Base-by-base conservation (phyloP, 2,888 invertebrate species). In the Disparrhopalites patrizii region DNA sequence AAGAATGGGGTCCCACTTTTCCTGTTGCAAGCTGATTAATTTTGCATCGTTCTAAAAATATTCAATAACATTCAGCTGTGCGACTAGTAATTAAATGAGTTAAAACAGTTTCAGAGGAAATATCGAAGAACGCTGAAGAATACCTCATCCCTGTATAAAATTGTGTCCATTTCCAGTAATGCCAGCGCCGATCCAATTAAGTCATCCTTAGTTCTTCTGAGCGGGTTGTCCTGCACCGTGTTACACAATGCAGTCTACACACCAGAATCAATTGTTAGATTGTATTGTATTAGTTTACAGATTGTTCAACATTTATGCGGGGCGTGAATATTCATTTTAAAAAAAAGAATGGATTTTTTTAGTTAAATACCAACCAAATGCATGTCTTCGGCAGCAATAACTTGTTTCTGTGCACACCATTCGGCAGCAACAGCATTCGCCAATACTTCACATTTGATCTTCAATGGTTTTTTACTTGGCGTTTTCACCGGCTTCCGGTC, bases 381-480 rank as follows among this genome's bases (percentile, higher is more conserved):
- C 96, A 97, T 97, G 40, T 84, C 84, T 55, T 88, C 86, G 75
- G 85, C 87, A 67, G 87, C 80, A 71, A 98, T 89, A 62, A 82
- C 81, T 28, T 90, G 86, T 70, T 85, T 85, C 79, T 98, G 97
- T 5, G 87, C 82, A 76, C 92, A 89, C 93, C 98, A 99, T 83
- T 99, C 99, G 30, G 89, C 86, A 1, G 97, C 94, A 54, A 99
- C 87, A 20, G 93, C 95, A 68, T 95, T 82, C 1, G 98, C 98
- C 58, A 99, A 81, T 0, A 91, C 87, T 80, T 97, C 93, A 79
- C 85, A 91, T 27, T 87, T 85, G 0, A 96, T 86, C 68, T 84
- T 81, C 73, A 97, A 86, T 8, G 87, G 79, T 66, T 85, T 83
- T 1, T 95, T 94, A 75, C 84, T 85, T 0, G 96, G 97, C 2